Evolutionary conservation across 1,140 invertebrate genomes (phyloP), one percentile per base, ranked within the genome.

Genomic region (Drosophila albomicans): DNA sequence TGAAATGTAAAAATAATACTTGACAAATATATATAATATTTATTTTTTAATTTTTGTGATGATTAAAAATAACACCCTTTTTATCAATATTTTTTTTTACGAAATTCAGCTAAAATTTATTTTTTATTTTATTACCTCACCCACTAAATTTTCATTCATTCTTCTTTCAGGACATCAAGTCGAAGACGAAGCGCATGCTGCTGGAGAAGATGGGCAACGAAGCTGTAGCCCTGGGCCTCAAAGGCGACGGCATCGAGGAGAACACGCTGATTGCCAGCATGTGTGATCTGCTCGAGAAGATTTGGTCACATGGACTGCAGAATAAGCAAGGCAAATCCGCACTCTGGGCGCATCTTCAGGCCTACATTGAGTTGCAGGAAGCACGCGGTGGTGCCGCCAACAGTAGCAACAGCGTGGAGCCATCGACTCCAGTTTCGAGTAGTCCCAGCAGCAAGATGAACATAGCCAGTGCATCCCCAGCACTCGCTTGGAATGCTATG

Each of bases 121-220:
- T 15, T 15, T 15, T 15, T 15, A 1, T 16, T 1, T 16, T 16
- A 16, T 16, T 16, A 16, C 16, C 16, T 16, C 16, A 16, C 16
- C 16, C 16, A 20, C 16, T 20, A 20, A 20, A 20, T 20, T 2
- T 20, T 20, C 2, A 20, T n/a, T 30, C 2, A 13, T 2, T 7
- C 0, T 16, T 5, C 45, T 13, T 5, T 6, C 38, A 97, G 96
- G 97, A 98, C 92, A 97, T 96, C 73, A 98, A 98, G 93, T 95
- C 95, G 30, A 97, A 98, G 95, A 99, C 99, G 1, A 99, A 99
- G 93, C 94, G 98, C 87, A 99, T 99, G 98, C 93, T 99, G 32
- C 95, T 99, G 0, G 98, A 99, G 81, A 99, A 99, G 94, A 98
- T 99, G 96, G 98, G 98, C 1, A 97, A 97, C 8, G 99, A 99